Percentiles rank a stretch among this genome's conserved stretches.
Conservation (phyloP, 2,888 invertebrate species). For the Isoperla grammatica region DNA sequence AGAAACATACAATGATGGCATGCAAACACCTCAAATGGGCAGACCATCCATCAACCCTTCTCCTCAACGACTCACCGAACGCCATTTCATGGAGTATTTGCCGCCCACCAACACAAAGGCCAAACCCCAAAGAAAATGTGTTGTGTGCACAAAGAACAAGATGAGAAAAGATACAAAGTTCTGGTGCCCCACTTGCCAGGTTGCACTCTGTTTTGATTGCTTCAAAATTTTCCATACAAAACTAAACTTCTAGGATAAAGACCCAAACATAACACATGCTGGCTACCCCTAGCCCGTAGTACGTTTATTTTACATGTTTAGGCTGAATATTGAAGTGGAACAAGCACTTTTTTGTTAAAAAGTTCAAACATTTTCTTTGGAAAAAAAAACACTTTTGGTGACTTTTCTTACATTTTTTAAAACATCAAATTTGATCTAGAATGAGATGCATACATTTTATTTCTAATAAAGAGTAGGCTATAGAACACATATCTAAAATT, state of each 20-base stretch:
- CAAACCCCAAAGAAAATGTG: constrained; percentile 16
- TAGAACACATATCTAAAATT: too few relatives aligned
- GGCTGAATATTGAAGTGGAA: too few relatives aligned
- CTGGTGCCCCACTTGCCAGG: constrained; percentile 11
- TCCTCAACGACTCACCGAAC: constrained; percentile 5
- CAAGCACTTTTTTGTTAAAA: too few relatives aligned
- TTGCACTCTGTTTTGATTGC: constrained; percentile 16
- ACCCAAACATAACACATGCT: too few relatives aligned
- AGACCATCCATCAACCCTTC: constrained; percentile 17
- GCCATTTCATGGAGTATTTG: constrained; percentile 15
- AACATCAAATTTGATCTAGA: too few relatives aligned
- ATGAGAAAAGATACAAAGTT: constrained; percentile 4
- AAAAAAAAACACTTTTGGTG: too few relatives aligned
- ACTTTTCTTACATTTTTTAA: too few relatives aligned
- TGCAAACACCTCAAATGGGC: neutral
- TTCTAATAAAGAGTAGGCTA: too few relatives aligned
- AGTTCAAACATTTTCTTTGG: too few relatives aligned
- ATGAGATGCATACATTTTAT: too few relatives aligned
- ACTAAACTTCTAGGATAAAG: neutral
- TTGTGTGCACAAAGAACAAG: constrained; percentile 12
- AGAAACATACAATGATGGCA: neutral
- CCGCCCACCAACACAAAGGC: constrained; percentile 1
- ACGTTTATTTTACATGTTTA: too few relatives aligned
- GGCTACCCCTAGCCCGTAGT: too few relatives aligned
- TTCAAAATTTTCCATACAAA: constrained; percentile 15